Base-by-base conservation (phyloP, 2,888 invertebrate species). In the Philhelius pedissequus region DNA sequence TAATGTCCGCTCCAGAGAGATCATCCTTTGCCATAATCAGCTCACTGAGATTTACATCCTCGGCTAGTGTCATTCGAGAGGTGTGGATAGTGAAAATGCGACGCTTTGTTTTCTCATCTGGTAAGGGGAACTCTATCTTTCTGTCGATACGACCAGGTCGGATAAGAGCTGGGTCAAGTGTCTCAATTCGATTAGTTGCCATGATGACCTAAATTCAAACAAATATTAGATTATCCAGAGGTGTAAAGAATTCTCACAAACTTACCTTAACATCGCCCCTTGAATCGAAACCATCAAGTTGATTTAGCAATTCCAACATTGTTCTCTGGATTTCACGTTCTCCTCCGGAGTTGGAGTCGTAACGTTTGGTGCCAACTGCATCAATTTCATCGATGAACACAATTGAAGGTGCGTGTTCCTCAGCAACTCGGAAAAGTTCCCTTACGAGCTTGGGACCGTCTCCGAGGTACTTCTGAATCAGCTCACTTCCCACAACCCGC, bases 371-470 rank as follows among this genome's bases (percentile, higher is more conserved):
- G 76, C 99, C 99, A 13, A 99, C 97, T 30, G 99, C 99, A 93
- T 99, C 99, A 89, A 99, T 99, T 94, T 99, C 99, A 93, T 99
- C 99, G 88, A 99, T 99, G 90, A 99, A 99, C 11, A 99, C 99
- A 92, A 99, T 99, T 1, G 99, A 99, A 0, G 99, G 99, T 0
- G 99, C 99, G 93, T 99, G 98, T 90, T 99, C 99, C 90, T 99
- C 99, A 0, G 99, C 99, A n/a, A 99, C 99, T 88, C 99, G 94
- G 92, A 99, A 99, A 80, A 99, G 92, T 90, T 99, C 99, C 73
- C 99, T 94, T 1, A 99, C 99, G 82, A 99, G 93, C 92, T 99
- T 99, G 0, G 99, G 99, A 0, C 99, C 99, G 92, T 99, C 99
- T 86, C 99, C 99, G 92, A 99, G 93, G 92, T 99, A 99, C 91